phyloP scores from a whole-genome alignment of 2,888 invertebrate species.

The Dexiosoma caninum region DNA sequence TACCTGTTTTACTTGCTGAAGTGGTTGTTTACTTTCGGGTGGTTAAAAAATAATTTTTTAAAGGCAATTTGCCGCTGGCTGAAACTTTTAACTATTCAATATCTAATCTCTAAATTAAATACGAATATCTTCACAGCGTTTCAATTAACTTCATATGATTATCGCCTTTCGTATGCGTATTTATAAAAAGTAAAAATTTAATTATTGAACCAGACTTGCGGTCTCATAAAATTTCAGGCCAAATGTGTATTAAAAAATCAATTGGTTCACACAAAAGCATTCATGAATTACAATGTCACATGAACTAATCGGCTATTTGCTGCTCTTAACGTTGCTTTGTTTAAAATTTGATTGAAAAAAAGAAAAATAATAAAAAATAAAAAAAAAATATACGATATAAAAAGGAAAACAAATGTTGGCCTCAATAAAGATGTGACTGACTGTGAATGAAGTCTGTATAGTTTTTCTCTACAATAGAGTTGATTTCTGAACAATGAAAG shows the following conservation, averaged over 20 bases:
- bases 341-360: conserved; percentile 9
- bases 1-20: too few species aligned
- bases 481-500: conserved; percentile 23
- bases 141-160: neutral
- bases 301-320: neutral
- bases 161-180: neutral
- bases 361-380: neutral
- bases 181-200: neutral
- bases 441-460: conserved; percentile 36
- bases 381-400: conserved; percentile 33
- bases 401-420: conserved; percentile 36
- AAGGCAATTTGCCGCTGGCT: too few species aligned
- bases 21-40: too few species aligned
- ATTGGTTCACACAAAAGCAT: neutral
- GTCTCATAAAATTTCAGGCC: neutral
- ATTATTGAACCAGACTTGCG: neutral
- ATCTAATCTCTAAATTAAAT: too few species aligned
- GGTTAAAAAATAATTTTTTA: too few species aligned
- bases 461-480: conserved; percentile 24
- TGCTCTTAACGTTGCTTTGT: conserved; percentile 22
- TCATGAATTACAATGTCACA: neutral
- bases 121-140: too few species aligned
- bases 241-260: neutral
- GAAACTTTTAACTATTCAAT: too few species aligned
- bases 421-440: conserved; percentile 26